Conservation (phyloP, 37 sponge, comb jelly and placozoan species). For the Aphrocallistes beatrix region DNA sequence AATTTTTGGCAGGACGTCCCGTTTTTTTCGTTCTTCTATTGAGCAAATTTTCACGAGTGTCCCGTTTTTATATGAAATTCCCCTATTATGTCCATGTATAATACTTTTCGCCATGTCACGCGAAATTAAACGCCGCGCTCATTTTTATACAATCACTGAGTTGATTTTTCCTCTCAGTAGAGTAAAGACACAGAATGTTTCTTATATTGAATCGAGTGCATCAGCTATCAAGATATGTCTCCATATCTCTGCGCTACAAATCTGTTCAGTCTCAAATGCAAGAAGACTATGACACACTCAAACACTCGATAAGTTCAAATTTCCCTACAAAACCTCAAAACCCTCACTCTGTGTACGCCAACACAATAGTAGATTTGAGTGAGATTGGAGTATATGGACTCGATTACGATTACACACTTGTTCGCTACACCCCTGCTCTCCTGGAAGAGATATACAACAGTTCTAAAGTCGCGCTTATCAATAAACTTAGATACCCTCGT, state of each 20-base stretch:
- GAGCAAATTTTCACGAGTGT: no score
- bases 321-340: background rate
- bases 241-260: background rate
- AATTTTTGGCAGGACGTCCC: no score
- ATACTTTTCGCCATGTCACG: no score
- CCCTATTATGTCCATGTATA: no score
- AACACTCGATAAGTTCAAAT: background rate
- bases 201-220: background rate
- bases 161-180: no score
- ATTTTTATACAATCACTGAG: no score
- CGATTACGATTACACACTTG: conserved; percentile 95
- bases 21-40: no score
- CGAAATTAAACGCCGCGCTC: no score
- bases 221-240: background rate
- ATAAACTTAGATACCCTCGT: conserved; percentile 54
- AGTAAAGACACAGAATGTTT: no score
- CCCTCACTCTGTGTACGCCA: conserved; percentile 64
- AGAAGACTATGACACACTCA: background rate
- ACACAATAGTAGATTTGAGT: conserved; percentile 70
- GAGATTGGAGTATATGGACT: conserved; percentile 86
- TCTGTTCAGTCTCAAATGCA: background rate
- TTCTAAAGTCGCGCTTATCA: conserved; percentile 55
- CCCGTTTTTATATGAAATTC: no score
- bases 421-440: conserved; percentile 62
- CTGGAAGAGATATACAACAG: conserved; percentile 58